Percentiles rank a stretch among this genome's conserved stretches.
phyloP scores from a whole-genome alignment of 2,797 vertebrate species.

The Dipus sagitta region DNA sequence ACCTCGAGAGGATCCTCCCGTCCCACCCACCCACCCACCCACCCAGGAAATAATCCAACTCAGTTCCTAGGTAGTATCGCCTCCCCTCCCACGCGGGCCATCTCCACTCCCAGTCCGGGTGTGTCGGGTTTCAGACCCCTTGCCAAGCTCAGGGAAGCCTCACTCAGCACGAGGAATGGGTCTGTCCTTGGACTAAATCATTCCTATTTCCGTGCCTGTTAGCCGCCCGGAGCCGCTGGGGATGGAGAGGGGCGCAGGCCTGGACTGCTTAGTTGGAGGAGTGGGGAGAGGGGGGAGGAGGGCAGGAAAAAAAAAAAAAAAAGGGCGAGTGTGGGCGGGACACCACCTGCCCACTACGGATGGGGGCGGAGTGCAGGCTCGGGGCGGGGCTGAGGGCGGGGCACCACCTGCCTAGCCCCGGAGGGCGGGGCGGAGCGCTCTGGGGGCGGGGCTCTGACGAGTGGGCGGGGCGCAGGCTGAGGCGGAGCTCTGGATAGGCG shows the following conservation, averaged over 20 bases:
- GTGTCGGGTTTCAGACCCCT: neutral
- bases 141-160: neutral
- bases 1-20: neutral
- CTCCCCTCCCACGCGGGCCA: neutral
- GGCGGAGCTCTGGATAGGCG: constrained; percentile 41
- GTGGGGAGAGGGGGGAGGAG: neutral
- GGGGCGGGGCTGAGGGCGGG: neutral
- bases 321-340: neutral
- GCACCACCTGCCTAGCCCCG: neutral
- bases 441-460: constrained; percentile 66
- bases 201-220: neutral
- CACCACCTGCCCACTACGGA: neutral
- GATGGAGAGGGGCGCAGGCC: neutral
- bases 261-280: neutral
- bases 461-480: neutral
- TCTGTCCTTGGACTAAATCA: neutral
- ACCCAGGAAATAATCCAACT: neutral
- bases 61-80: neutral
- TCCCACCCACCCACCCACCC: neutral
- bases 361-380: neutral
- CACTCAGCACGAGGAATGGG: neutral
- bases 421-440: neutral
- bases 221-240: neutral
- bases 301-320: no score
- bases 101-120: neutral